Evolutionary conservation across 1,140 invertebrate genomes (phyloP).

Genomic region (Lordiphosa mommai): DNA sequence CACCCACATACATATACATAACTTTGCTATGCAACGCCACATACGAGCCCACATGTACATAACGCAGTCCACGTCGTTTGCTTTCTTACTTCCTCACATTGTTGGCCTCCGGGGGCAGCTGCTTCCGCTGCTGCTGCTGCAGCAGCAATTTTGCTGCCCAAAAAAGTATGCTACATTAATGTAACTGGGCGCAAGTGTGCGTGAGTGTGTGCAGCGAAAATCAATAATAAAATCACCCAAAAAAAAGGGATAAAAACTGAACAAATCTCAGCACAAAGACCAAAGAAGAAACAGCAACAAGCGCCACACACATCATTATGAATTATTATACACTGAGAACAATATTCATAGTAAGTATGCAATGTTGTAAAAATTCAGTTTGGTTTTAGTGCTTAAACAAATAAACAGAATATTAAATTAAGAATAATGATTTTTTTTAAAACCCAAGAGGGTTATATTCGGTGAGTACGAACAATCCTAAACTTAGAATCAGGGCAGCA

Average conservation of each 20-base stretch:
- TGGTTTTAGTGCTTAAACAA: no score
- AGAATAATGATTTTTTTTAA: no score
- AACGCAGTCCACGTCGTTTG: not conserved
- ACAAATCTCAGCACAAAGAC: slow-evolving; percentile 13
- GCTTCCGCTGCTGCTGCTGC: slow-evolving; percentile 2
- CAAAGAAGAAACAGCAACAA: slow-evolving; percentile 16
- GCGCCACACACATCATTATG: slow-evolving; percentile 9
- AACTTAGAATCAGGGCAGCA: no score
- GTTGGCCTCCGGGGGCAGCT: slow-evolving; percentile 31
- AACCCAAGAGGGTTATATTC: no score
- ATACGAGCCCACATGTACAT: slow-evolving; percentile 4
- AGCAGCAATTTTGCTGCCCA: slow-evolving; percentile 33
- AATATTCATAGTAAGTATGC: not conserved
- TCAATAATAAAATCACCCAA: slow-evolving; percentile 47
- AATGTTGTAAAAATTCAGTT: no score
- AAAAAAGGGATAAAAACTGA: slow-evolving; percentile 9
- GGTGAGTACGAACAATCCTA: no score
- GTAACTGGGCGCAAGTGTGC: slow-evolving; percentile 24
- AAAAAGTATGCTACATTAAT: slow-evolving; percentile 64
- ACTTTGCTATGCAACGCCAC: slow-evolving; percentile 24
- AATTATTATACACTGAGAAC: slow-evolving; percentile 9
- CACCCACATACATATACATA: slow-evolving; percentile 11
- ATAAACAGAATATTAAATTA: no score
- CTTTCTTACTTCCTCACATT: slow-evolving; percentile 10
- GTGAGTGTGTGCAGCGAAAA: slow-evolving; percentile 34